Evolutionary conservation across 2,113 vertebrate species (phyloP), one percentile per base, ranked within the genome.

Genomic region (Montifringilla adamsi): DNA sequence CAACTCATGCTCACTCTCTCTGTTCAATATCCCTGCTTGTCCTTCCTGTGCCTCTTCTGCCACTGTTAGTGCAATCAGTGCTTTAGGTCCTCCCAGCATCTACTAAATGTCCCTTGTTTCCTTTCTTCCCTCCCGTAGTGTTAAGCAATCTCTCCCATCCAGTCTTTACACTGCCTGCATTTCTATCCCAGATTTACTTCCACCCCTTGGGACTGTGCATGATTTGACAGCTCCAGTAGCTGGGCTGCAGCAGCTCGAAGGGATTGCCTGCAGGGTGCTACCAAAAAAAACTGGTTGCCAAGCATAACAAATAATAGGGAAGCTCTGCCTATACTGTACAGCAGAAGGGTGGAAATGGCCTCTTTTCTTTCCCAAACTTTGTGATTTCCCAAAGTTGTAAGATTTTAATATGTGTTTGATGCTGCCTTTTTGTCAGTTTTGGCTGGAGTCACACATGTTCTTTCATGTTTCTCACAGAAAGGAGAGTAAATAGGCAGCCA

Each of bases 1-100:
- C 62, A 92, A n/a, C 49, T 87, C 55, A 22, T 6, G 24, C 35
- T 86, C 44, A 12, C 23, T 79, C 20, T 43, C 30, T 72, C 47
- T 76, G 76, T 92, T 59, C 35, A 58, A 63, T 26, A 77, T 27
- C 47, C 23, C 23, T 66, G 10, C 4, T 6, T 92, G 90, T 88
- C 86, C 91, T 94, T 97, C 63, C 64, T 3, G 1, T 84, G 55
- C 23, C 33, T n/a, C 72, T 78, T 92, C 80, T 74, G 60, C n/a
- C 22, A 43, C 79, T 67, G 26, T 53, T 62, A 73, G 15, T 49
- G 21, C 59, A 83, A 58, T 50, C 50, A 27, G 26, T n/a, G 49
- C 12, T 80, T 83, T 37, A 50, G 63, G 67, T 88, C 50, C 55
- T 90, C 46, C 4, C 50, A 50, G 63, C 30, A 67, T 56, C 66